These are phyloP conservation scores for Pollenia labialis DNA, from an alignment of 2,888 invertebrate genomes.

Conservation along the genomic window DNA sequence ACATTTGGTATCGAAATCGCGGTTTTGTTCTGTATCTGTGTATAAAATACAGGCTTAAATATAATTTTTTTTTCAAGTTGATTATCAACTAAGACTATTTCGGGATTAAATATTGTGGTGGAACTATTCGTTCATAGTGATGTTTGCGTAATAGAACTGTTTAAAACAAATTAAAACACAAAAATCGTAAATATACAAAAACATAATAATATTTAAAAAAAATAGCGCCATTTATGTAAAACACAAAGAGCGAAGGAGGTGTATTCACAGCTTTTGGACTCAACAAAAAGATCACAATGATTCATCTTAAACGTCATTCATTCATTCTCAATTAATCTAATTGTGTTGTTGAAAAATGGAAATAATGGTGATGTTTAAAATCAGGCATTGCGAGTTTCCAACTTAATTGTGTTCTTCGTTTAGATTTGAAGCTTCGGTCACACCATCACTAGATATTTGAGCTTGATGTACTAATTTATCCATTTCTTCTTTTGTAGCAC, in stretches of 20 bases:
- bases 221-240: conserved; percentile 50
- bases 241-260: conserved; percentile 54
- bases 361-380: conserved; percentile 9
- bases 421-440: conserved; percentile 80
- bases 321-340: neutral
- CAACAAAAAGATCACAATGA: conserved; percentile 57
- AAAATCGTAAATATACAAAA: conserved; percentile 27
- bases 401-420: conserved; percentile 76
- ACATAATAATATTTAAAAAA: conserved; percentile 12
- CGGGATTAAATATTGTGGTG: neutral
- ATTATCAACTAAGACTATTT: conserved; percentile 43
- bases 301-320: neutral
- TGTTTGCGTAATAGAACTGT: conserved; percentile 52
- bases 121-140: conserved; percentile 43
- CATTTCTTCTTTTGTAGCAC: conserved; percentile 84
- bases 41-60: conserved; percentile 45
- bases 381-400: neutral
- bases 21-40: conserved; percentile 2
- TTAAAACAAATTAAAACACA: conserved; percentile 55
- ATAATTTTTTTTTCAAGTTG: conserved; percentile 27
- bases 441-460: conserved; percentile 78
- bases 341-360: neutral
- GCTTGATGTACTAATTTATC: conserved; percentile 82
- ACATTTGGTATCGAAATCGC: conserved; percentile 74
- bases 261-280: conserved; percentile 64